These are phyloP conservation scores for Aegypius monachus DNA, from an alignment of 2,113 vertebrate genomes.

Conservation along the genomic window DNA sequence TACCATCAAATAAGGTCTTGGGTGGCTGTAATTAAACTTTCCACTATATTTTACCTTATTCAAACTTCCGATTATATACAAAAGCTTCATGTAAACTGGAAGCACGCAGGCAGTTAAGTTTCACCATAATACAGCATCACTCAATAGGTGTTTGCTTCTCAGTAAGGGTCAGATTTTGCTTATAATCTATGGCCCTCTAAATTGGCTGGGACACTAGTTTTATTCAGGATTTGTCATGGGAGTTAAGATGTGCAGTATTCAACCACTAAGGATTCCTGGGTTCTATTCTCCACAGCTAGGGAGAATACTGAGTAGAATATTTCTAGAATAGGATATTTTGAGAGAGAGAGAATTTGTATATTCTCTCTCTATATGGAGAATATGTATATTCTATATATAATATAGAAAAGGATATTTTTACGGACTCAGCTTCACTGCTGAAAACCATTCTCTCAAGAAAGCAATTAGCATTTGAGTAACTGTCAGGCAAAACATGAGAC, in stretches of 20 bases:
- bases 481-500: neutral
- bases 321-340: neutral
- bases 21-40: neutral
- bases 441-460: neutral
- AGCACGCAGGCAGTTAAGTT: neutral
- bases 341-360: neutral
- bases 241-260: neutral
- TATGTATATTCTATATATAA: neutral
- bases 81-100: neutral
- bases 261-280: neutral
- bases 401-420: neutral
- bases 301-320: neutral
- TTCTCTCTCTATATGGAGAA: neutral
- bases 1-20: neutral
- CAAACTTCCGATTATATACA: fast-evolving
- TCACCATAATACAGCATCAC: fast-evolving
- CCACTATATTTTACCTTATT: neutral
- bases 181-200: neutral
- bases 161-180: neutral
- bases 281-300: neutral
- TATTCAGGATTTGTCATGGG: neutral
- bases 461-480: neutral
- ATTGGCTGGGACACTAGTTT: neutral
- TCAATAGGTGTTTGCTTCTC: neutral
- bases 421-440: neutral